Percentiles rank a stretch among this genome's conserved stretches.
These are phyloP conservation scores for Brachyalestes nurse DNA, from an alignment of 2,797 vertebrate species.

Conservation along the genomic window DNA sequence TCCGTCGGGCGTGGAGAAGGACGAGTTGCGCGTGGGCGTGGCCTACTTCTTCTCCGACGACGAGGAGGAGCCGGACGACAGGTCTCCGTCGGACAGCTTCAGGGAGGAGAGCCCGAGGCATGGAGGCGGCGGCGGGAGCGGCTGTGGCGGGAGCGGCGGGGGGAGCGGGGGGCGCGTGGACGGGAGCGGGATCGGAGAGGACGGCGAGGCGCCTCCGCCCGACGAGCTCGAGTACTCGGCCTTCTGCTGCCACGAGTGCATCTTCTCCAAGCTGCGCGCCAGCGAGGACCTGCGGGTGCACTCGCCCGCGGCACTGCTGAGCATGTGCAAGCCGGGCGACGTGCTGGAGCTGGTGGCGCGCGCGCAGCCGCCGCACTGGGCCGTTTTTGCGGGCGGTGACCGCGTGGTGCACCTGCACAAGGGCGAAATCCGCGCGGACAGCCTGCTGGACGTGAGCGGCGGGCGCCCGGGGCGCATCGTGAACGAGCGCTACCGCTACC, in stretches of 20 bases:
- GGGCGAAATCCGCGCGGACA: constrained; percentile 97
- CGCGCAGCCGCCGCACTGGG: constrained; percentile 93
- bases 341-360: constrained; percentile 92
- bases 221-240: constrained; percentile 96
- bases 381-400: constrained; percentile 89
- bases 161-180: neutral
- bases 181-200: neutral
- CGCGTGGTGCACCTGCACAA: constrained; percentile 95
- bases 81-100: constrained; percentile 90
- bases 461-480: constrained; percentile 93
- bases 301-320: constrained; percentile 88
- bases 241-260: constrained; percentile 97
- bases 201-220: constrained; percentile 66
- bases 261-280: constrained; percentile 97
- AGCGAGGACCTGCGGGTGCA: constrained; percentile 93
- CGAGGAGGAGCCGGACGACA: constrained; percentile 98
- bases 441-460: constrained; percentile 88
- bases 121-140: neutral
- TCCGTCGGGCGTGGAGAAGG: constrained; percentile 98
- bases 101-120: constrained; percentile 82
- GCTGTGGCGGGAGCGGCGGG: neutral
- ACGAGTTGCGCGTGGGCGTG: constrained; percentile 98
- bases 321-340: constrained; percentile 96
- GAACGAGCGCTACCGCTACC: constrained; percentile 96
- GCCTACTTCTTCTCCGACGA: constrained; percentile 99